Conservation (phyloP, 2,888 invertebrate genomes). For the Apamea crenata region DNA sequence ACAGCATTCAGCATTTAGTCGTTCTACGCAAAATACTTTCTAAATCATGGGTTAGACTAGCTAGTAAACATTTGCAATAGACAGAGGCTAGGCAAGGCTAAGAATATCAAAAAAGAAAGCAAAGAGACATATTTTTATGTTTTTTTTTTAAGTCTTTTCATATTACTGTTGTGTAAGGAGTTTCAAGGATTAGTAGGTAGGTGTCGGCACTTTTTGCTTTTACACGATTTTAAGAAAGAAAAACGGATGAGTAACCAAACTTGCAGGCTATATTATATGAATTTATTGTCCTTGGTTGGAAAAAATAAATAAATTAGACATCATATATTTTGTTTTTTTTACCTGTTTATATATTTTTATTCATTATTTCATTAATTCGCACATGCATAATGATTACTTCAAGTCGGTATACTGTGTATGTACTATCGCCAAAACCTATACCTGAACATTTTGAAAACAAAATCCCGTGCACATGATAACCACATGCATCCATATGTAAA, state of each 20-base stretch:
- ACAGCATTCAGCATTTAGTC: not conserved
- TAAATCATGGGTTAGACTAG: not conserved
- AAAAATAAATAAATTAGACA: not conserved
- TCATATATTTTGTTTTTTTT: not conserved
- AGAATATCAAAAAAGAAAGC: not conserved
- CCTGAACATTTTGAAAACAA: too few species aligned
- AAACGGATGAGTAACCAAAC: not conserved
- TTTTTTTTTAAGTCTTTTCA: not conserved
- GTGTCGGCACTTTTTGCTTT: not conserved
- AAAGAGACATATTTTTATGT: not conserved
- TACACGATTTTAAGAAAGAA: not conserved
- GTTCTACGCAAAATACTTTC: conserved; percentile 9
- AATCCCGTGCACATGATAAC: too few species aligned
- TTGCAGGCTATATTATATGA: not conserved
- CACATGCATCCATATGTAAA: too few species aligned
- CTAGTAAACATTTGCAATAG: conserved; percentile 18
- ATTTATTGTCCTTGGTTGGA: not conserved
- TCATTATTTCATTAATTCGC: conserved; percentile 4
- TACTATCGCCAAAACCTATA: not conserved
- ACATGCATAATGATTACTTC: not conserved
- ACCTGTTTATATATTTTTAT: not conserved
- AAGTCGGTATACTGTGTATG: not conserved
- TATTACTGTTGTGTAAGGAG: not conserved
- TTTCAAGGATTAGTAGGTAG: not conserved
- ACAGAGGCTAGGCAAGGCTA: not conserved